These are phyloP conservation scores for Eurypyga helias DNA, from an alignment of 2,113 vertebrate genomes.

Conservation along the genomic window DNA sequence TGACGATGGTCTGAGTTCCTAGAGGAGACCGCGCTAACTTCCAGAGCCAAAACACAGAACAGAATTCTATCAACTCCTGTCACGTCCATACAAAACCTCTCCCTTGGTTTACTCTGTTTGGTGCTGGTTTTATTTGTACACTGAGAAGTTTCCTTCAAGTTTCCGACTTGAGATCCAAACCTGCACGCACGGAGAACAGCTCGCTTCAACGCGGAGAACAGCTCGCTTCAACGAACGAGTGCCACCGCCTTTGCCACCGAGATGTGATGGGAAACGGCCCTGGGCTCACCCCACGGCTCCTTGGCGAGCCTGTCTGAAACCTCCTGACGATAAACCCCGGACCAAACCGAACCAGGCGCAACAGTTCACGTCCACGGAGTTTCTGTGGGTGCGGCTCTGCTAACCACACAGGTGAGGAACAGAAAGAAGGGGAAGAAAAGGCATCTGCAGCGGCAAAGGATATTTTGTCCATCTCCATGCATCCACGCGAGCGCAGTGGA, in stretches of 20 bases:
- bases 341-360: not conserved
- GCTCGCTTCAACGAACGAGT: not conserved
- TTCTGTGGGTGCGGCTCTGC: not conserved
- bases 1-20: not conserved
- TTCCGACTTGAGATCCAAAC: not conserved
- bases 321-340: not conserved
- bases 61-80: not conserved
- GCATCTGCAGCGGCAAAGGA: not conserved
- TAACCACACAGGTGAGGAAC: not conserved
- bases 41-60: not conserved
- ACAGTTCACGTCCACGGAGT: not conserved
- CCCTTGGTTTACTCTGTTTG: not conserved
- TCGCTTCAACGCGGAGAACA: too few relatives aligned
- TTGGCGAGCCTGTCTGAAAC: not conserved
- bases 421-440: not conserved
- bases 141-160: not conserved
- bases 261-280: not conserved
- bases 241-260: not conserved
- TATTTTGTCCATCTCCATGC: not conserved
- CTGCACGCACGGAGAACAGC: not conserved
- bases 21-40: not conserved
- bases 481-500: rapidly evolving
- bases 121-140: not conserved
- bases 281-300: not conserved
- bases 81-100: not conserved